phyloP scores from a whole-genome alignment of 2,113 vertebrate species.

The Pollimyrus isidori region DNA sequence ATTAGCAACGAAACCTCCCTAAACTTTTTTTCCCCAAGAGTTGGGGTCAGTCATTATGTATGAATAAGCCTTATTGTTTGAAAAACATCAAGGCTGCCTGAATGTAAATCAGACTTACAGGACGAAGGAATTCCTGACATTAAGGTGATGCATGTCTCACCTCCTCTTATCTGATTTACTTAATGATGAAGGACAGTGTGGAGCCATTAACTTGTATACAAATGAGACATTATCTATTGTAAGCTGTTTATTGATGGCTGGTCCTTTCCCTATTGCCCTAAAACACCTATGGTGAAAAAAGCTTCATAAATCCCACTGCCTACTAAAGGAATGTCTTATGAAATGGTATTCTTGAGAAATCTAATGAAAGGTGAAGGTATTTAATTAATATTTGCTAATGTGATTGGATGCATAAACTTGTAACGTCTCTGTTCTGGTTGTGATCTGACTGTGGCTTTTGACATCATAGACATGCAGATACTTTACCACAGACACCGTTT shows the following conservation, averaged over 20 bases:
- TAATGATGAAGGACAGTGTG: neutral
- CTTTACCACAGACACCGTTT: neutral
- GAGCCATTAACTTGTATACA: neutral
- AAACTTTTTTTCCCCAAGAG: neutral
- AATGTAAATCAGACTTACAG: constrained; percentile 1
- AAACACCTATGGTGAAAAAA: neutral
- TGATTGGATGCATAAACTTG: neutral
- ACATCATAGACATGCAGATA: neutral
- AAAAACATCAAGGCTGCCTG: neutral
- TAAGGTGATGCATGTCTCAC: neutral
- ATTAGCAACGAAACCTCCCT: neutral
- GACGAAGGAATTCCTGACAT: neutral
- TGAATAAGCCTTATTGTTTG: neutral
- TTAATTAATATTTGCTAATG: neutral
- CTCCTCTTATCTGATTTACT: neutral
- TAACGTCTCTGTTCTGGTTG: neutral
- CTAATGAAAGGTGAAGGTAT: neutral
- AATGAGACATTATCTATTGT: neutral
- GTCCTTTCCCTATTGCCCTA: neutral
- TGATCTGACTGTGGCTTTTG: neutral
- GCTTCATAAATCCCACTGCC: neutral
- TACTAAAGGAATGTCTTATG: neutral
- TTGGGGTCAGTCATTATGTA: neutral
- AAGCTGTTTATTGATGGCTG: neutral
- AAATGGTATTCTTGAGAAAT: neutral